Evolutionary conservation across 2,797 vertebrate genomes (phyloP).

Genomic region (Prunella strophiata): DNA sequence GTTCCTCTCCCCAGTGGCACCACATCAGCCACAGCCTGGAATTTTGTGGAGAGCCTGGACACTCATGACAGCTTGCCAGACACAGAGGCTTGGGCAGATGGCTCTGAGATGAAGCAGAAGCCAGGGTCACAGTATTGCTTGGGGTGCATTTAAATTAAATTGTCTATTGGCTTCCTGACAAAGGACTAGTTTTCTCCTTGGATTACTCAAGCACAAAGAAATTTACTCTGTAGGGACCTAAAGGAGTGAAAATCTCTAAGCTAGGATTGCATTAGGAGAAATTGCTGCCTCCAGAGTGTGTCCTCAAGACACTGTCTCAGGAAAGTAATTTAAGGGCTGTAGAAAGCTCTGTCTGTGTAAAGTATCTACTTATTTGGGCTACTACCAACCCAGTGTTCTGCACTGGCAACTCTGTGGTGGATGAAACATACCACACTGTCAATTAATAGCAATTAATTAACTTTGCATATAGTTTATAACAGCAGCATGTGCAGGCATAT

Average conservation of each 20-base stretch:
- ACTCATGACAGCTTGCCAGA: neutral
- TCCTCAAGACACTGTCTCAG: neutral
- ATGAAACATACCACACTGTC: neutral
- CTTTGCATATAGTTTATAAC: accelerated
- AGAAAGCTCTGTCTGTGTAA: neutral
- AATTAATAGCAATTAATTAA: neutral
- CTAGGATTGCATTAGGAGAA: neutral
- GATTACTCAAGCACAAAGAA: neutral
- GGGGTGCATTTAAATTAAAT: neutral
- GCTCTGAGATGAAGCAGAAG: neutral
- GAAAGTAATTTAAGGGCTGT: neutral
- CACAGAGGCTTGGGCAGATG: neutral
- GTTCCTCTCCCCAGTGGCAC: neutral
- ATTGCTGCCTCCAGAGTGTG: neutral
- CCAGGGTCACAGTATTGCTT: neutral
- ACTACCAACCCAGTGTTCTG: neutral
- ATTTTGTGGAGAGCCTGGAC: neutral
- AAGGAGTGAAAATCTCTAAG: neutral
- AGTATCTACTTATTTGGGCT: neutral
- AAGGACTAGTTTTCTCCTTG: neutral
- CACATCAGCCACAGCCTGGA: neutral
- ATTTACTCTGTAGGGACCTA: neutral
- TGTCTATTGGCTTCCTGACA: neutral
- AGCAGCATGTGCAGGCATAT: neutral
- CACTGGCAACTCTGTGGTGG: neutral